Base-by-base conservation (phyloP, 2,797 vertebrate genomes). In the Rhabdophis nuchalis region DNA sequence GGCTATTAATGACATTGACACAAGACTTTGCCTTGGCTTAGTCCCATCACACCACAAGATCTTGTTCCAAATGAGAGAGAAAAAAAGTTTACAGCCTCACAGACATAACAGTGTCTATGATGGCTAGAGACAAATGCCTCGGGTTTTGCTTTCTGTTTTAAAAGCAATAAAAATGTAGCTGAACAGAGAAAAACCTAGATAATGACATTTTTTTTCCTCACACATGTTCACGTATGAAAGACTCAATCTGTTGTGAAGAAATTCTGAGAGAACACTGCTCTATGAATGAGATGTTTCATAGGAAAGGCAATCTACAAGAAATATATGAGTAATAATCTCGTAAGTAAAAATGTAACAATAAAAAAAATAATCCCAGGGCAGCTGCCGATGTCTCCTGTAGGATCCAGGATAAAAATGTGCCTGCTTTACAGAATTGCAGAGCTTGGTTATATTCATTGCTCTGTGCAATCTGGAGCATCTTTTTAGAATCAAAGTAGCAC, bases 1-100 rank as follows among this genome's bases (percentile, higher is more conserved):
- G 87, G 20, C 29, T 13, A 90, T 92, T 90, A 46, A 54, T 58
- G 58, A 16, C 50, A 2, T 29, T 0, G 0, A 1, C 14, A 8
- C 13, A 64, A 87, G 16, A 9, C 0, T 0, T 0, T 41, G 91
- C 68, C 46, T 53, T 18, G 6, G 52, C 89, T 57, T 41, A 57
- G 56, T 36, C 13, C 89, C 72, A 60, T 12, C 5, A 10, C 50
- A 87, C 88, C 11, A 18, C 32, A 64, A 61, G 52, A 86, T 11
- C 57, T 14, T 23, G 2, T 64, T 64, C 54, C 56, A 58, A 90
- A 60, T 14, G 5, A n/a, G 89, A 32, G n/a, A n/a, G n/a, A n/a
- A n/a, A 90, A 58, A 64, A 50, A 5, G 18, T 29, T 82, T 90
- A 36, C 6, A 57, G 72, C 41, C n/a, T 14, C 13, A 23, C 18